Evolutionary conservation across 2,888 invertebrate species (phyloP).

Genomic region (Eilema griseolum): DNA sequence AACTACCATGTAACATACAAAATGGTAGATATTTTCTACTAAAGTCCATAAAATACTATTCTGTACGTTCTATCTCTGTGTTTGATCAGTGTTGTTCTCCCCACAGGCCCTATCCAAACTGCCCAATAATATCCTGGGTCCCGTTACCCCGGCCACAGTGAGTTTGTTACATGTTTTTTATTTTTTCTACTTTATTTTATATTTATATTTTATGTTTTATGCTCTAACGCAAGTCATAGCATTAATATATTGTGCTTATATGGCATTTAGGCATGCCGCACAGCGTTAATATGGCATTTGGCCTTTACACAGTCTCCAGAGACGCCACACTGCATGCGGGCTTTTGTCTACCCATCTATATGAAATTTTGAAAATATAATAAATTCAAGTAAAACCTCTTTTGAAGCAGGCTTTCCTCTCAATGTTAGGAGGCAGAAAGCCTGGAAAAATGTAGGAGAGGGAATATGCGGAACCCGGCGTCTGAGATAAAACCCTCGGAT

Average conservation of each 20-base stretch:
- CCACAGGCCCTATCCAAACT: constrained; percentile 83
- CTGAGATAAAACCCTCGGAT: too few relatives aligned
- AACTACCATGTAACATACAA: neutral
- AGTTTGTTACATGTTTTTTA: constrained; percentile 65
- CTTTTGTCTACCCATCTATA: neutral
- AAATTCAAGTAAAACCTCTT: neutral
- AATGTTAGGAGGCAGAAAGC: too few relatives aligned
- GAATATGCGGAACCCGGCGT: too few relatives aligned
- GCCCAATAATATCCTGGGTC: constrained; percentile 81
- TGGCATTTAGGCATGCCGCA: constrained; percentile 6
- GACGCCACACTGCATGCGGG: neutral
- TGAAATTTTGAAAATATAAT: too few relatives aligned
- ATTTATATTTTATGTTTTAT: constrained; percentile 15
- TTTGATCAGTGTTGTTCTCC: constrained; percentile 45
- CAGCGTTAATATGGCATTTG: neutral
- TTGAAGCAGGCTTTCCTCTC: too few relatives aligned
- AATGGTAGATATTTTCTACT: neutral
- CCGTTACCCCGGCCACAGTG: constrained; percentile 81
- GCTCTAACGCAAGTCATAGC: constrained; percentile 1
- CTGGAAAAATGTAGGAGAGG: too few relatives aligned
- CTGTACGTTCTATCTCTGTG: constrained; percentile 1
- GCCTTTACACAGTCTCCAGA: neutral
- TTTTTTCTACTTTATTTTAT: constrained; percentile 39
- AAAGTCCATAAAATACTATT: neutral
- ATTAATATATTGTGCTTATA: neutral